A percentile compares a stretch with the other conserved stretches of the same genome.
phyloP scores from a whole-genome alignment of 1,140 invertebrate genomes.

The Alviniconcha marisindica region DNA sequence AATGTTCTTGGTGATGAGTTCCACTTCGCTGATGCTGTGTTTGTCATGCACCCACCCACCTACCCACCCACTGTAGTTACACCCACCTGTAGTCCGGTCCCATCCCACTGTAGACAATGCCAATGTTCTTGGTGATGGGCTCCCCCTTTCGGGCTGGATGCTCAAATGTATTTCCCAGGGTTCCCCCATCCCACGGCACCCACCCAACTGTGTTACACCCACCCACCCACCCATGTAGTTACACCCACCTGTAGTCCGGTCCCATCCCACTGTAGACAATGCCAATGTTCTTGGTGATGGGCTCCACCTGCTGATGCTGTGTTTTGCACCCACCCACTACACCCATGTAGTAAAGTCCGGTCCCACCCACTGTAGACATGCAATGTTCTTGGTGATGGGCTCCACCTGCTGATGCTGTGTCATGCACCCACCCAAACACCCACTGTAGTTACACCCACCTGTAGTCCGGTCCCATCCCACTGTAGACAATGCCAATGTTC shows the following conservation, averaged over 20 bases:
- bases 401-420: conserved; percentile 98
- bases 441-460: conserved; percentile 68
- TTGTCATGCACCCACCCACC: no score
- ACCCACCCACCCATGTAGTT: no score
- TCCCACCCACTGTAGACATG: no score
- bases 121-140: conserved; percentile 95
- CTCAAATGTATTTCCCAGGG: no score
- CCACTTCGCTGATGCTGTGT: conserved; percentile 96
- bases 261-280: conserved; percentile 97
- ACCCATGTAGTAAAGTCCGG: no score
- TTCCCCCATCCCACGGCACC: no score
- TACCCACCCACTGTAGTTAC: no score
- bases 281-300: conserved; percentile 96
- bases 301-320: conserved; percentile 96
- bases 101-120: conserved; percentile 97
- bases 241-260: conserved; percentile 79
- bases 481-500: conserved; percentile 99
- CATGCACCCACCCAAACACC: conserved; percentile 68
- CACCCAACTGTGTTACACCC: no score
- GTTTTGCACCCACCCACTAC: no score
- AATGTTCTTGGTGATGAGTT: conserved; percentile 95
- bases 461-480: conserved; percentile 84
- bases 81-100: conserved; percentile 81
- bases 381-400: conserved; percentile 95
- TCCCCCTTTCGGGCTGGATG: no score